Base-by-base conservation (phyloP, 2,888 invertebrate genomes). In the Nowickia ferox region DNA sequence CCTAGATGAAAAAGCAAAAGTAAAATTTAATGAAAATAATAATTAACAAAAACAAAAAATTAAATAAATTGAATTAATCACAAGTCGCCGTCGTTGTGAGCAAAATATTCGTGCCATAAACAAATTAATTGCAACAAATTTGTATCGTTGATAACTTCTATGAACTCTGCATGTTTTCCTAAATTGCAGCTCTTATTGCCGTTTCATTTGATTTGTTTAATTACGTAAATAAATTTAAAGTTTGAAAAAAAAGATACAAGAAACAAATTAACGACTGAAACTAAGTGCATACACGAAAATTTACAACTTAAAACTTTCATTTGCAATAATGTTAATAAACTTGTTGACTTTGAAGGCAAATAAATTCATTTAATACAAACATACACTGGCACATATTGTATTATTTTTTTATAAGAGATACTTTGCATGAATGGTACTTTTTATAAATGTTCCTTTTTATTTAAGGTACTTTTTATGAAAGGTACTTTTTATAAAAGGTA, bases 101-200 rank as follows among this genome's bases (percentile, higher is more conserved):
- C 42, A 75, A 79, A 68, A 46, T 68, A 74, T 75, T 85, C 85
- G 82, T 85, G 85, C 78, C 17, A 66, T 82, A 75, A 79, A 82
- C 85, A 82, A 82, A 85, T 85, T 85, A 85, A 85, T 82, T 85
- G 71, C n/a, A 85, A 76, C 85, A 85, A 85, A 82, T 85, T 85
- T 85, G 82, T 85, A 53, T 59, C 71, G 75, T 69, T 69, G 78
- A 85, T 85, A 85, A 79, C 85, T 82, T 76, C 69, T 46, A 53
- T 85, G 85, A 85, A 85, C 85, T 82, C 78, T 59, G 82, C 78
- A 85, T 79, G 82, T 82, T 75, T 61, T 38, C 30, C 4, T 9
- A 59, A 68, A 42, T 17, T 72, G 46, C 44, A 53, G 40, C 17
- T 63, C 40, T 74, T 11, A 19, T 38, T 40, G 57, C 40, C 65